A percentile compares a stretch with the other conserved stretches of the same genome.
phyloP scores from a whole-genome alignment of 2,797 vertebrate genomes.

The Danio aesculapii region DNA sequence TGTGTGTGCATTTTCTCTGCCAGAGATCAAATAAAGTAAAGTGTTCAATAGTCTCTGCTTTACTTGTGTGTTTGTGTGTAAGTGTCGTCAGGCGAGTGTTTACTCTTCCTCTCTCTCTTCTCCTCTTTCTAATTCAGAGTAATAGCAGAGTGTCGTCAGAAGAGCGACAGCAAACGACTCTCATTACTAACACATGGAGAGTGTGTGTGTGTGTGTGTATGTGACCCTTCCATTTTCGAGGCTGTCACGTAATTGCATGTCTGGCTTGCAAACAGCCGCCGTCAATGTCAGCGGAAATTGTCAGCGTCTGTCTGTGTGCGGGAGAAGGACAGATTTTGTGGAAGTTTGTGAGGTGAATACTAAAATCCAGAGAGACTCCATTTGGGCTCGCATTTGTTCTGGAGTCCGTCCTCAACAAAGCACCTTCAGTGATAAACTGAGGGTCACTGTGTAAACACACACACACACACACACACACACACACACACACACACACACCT shows the following conservation, averaged over 20 bases:
- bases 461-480: no score
- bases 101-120: conserved; percentile 57
- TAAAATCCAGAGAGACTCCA: conserved; percentile 37
- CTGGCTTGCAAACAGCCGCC: conserved; percentile 64
- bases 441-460: conserved; percentile 18
- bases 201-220: background rate
- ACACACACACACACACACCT: no score
- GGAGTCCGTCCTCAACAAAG: conserved; percentile 19
- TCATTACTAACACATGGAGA: conserved; percentile 63
- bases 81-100: conserved; percentile 51
- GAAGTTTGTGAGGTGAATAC: conserved; percentile 49
- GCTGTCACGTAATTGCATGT: conserved; percentile 67
- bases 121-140: conserved; percentile 65
- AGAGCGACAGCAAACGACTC: conserved; percentile 61
- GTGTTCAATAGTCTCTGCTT: conserved; percentile 45
- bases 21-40: conserved; percentile 51
- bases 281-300: conserved; percentile 58
- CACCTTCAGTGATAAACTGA: conserved; percentile 16
- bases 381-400: conserved; percentile 30
- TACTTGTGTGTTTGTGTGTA: conserved; percentile 30
- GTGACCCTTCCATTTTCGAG: conserved; percentile 54
- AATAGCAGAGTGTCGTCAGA: conserved; percentile 60
- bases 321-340: conserved; percentile 21
- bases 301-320: conserved; percentile 29
- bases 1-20: conserved; percentile 40